Base-by-base conservation (phyloP, 2,888 invertebrate species). In the Drosophila atripex region DNA sequence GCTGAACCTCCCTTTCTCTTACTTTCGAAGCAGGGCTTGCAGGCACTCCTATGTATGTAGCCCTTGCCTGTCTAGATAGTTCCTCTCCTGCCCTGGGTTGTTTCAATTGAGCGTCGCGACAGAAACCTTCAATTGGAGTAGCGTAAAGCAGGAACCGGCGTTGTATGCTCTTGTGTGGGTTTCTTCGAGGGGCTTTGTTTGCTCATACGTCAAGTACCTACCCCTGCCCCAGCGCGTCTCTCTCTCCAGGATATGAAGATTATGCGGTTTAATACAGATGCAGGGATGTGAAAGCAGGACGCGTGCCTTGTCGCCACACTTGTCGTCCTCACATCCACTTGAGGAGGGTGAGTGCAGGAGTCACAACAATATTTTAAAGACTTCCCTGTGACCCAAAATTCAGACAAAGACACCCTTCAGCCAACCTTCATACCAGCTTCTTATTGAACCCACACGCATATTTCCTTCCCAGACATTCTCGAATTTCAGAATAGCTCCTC, bases 81-180 rank as follows among this genome's bases (percentile, higher is more conserved):
- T 32, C 11, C 30, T 11, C 11, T n/a, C 30, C 16, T 39, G 21
- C 73, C 73, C 65, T 45, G 55, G 73, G 46, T 66, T 80, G 65
- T 71, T 76, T 75, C 71, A 82, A 76, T 82, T 84, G 65, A 77
- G 70, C 61, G 70, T 76, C 82, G 82, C 64, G 70, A 79, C 82
- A 84, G 84, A 83, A 82, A 83, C 82, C 78, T 79, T 83, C 82
- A 83, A 83, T 83, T 83, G 78, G 73, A 75, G 75, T 51, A 75
- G 61, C 30, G 52, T 30, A 16, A 51, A 52, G 28, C 51, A 60
- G 60, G 60, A 60, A 60, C 63, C 60, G 60, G 63, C 63, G 52
- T 9, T 46, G 16, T 52, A 50, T 45, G 49, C 41, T 16, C 23
- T 41, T 30, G 16, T 59, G 25, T 55, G 21, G 46, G 39, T 38